Evolutionary conservation across 2,888 invertebrate genomes (phyloP), one percentile per base, ranked within the genome.

Genomic region (Troides oblongomaculatus): DNA sequence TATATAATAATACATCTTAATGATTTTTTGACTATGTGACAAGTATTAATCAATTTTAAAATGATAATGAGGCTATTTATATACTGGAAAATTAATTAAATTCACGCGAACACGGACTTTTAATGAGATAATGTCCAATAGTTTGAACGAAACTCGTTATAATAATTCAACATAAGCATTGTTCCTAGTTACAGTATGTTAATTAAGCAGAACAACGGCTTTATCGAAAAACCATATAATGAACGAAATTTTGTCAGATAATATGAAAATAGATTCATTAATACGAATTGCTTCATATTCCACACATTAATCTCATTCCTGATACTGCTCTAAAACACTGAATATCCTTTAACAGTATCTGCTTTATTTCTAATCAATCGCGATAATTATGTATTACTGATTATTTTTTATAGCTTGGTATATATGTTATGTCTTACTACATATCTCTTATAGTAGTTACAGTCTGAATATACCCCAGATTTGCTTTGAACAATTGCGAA

Each of bases 121-220:
- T 70, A 66, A 63, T 70, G 61, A 46, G 57, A 62, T 69, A 62
- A 69, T 61, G 23, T 57, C 6, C 43, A 60, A 63, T 62, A 63
- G 50, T 63, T 66, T 60, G 43, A 62, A 63, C 60, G n/a, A 59
- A 63, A 66, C 30, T 60, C 59, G 73, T 70, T 70, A 72, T 64
- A 71, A 71, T 74, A 74, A 74, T 74, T 70, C 64, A 50, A 64
- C 72, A 72, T 73, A 73, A 46, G 70, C 71, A 72, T 66, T 72
- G 72, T 72, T 70, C 67, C 73, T 72, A 62, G 73, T 75, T 70
- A 73, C 67, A 74, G 74, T 79, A 74, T 75, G 77, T 77, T 82
- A 82, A 84, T 83, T 82, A 81, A 81, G 77, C 75, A 75, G 79
- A 75, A 79, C 78, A 82, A 79, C 76, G 72, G 77, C 78, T 79